Evolutionary conservation across 2,113 vertebrate species (phyloP), one percentile per base, ranked within the genome.

Genomic region (Carlito syrichta): DNA sequence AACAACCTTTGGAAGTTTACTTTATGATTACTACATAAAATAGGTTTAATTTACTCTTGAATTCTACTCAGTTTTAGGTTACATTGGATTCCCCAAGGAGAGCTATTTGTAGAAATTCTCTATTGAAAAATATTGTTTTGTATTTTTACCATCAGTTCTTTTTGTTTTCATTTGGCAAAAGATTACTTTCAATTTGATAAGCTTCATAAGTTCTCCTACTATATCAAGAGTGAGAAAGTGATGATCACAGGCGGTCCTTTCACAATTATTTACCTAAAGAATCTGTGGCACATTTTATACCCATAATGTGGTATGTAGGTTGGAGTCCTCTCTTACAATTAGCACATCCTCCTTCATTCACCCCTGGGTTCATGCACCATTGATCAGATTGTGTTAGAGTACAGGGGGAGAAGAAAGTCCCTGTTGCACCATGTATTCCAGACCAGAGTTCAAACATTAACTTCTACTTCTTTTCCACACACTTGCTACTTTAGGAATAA

Each of bases 51-150:
- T 79, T 81, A 3, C 25, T 97, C 30, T 86, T 84, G 25, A 27
- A 58, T 87, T 68, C n/a, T 68, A 74, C 19, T 45, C 82, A 95
- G 27, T 45, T 95, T 66, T n/a, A 92, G n/a, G 25, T 93, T 95
- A 54, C 12, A 86, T 50, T 50, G 73, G 45, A 87, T 69, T 87
- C 9, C n/a, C 73, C 30, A 63, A 78, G 83, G 45, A 84, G 1
- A 84, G 3, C 5, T 27, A 54, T 8, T 91, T n/a, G 56, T 76
- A 0, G 43, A 50, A 86, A 91, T 78, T 83, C 45, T 48, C 3
- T 89, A 68, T 48, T 52, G 23, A 30, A 58, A 86, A 86, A 52
- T 3, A 86, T n/a, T 78, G 25, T n/a, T 86, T 93, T n/a, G 77
- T 32, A 78, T 79, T 66, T 96, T 83, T 76, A 43, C 25, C 9